These are phyloP conservation scores for Miniopterus natalensis DNA, from an alignment of 2,113 vertebrate genomes.

Conservation along the genomic window DNA sequence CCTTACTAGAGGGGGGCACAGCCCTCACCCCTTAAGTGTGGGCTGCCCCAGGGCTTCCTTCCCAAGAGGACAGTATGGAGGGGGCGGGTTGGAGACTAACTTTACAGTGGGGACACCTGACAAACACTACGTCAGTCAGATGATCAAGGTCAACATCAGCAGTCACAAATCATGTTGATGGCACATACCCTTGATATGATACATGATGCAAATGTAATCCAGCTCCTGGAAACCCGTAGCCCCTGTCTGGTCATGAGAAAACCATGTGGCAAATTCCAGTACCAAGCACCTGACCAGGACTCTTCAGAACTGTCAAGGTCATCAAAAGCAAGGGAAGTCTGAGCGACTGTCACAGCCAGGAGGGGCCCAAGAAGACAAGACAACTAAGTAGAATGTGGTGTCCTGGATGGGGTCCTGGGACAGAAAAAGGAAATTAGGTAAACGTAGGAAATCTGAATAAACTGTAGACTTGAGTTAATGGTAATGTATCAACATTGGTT, in stretches of 20 bases:
- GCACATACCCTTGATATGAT: neutral
- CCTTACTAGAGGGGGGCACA: neutral
- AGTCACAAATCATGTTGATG: neutral
- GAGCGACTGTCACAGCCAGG: neutral
- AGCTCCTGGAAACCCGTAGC: neutral
- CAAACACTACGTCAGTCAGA: neutral
- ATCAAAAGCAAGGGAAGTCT: neutral
- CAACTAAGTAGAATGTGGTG: too few species aligned
- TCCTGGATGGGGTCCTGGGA: neutral
- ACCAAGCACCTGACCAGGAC: neutral
- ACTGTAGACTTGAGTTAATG: neutral
- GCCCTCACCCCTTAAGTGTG: neutral
- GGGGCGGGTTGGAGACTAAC: neutral
- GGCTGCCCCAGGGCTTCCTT: neutral
- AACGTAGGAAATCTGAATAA: neutral
- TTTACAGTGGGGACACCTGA: neutral
- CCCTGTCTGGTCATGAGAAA: neutral
- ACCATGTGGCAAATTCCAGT: neutral
- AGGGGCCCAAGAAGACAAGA: neutral
- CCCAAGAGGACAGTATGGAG: neutral
- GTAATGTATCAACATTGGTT: neutral
- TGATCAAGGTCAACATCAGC: fast-evolving
- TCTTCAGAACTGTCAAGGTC: neutral
- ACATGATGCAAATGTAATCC: neutral
- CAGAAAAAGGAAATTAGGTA: neutral